Conservation (phyloP, 2,797 vertebrate genomes). For the Pseudocheirus occidentalis region DNA sequence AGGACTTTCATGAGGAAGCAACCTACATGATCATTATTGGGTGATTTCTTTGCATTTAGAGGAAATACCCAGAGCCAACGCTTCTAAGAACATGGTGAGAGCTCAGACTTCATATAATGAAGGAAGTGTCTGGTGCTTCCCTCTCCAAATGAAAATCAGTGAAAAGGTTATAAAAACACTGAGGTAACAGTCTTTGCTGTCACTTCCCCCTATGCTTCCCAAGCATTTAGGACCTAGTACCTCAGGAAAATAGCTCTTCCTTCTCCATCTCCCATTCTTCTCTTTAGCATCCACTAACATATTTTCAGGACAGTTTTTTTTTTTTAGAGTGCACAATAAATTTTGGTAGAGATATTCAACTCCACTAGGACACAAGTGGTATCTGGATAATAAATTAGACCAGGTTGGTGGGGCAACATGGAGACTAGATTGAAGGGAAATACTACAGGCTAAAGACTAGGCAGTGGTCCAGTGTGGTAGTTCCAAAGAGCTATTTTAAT, state of each 20-base stretch:
- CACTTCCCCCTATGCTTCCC: neutral
- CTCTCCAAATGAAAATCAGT: neutral
- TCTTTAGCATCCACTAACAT: neutral
- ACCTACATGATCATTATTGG: neutral
- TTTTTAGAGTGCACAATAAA: neutral
- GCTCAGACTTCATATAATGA: neutral
- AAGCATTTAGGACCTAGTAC: neutral
- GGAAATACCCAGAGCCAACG: neutral
- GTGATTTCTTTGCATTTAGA: conserved; percentile 29
- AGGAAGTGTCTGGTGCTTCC: neutral
- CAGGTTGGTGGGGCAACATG: neutral
- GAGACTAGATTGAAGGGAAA: neutral
- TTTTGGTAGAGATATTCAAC: neutral
- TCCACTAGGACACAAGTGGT: neutral
- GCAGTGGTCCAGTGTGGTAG: neutral
- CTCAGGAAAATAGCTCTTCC: neutral
- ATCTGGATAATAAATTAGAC: neutral
- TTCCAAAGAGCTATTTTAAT: neutral
- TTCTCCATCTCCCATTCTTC: neutral
- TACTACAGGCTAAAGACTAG: neutral
- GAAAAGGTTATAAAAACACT: neutral
- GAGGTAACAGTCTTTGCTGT: neutral
- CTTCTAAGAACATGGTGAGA: neutral
- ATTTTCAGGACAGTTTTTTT: neutral
- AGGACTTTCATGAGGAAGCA: conserved; percentile 14